Conservation (phyloP, 2,797 vertebrate genomes). For the Lateolabrax maculatus region DNA sequence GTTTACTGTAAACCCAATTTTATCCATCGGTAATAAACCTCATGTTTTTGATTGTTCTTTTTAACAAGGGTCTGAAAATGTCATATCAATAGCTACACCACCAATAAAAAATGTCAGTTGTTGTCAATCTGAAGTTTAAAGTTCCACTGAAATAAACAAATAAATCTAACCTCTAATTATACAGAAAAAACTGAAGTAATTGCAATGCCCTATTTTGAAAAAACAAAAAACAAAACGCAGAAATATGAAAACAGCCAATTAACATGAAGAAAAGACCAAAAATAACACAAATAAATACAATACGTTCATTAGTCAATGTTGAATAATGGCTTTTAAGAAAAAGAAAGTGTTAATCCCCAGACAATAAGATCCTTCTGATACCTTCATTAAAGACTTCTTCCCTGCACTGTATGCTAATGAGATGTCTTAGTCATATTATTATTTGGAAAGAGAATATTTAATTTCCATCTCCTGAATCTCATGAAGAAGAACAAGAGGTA, state of each 20-base stretch:
- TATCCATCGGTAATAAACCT: neutral
- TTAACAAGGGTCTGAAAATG: constrained; percentile 28
- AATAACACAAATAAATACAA: constrained; percentile 89
- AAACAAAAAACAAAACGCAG: constrained; percentile 72
- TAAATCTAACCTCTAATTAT: constrained; percentile 79
- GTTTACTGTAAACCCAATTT: constrained; percentile 12
- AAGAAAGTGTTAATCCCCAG: constrained; percentile 86
- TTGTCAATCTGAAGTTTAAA: constrained; percentile 76
- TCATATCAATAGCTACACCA: constrained; percentile 27
- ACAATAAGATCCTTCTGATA: constrained; percentile 88
- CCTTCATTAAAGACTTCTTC: constrained; percentile 87
- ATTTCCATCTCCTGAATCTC: constrained; percentile 73
- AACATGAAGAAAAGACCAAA: constrained; percentile 86
- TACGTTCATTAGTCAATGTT: constrained; percentile 87
- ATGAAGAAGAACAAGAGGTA: constrained; percentile 39
- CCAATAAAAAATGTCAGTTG: constrained; percentile 31
- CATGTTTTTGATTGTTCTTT: constrained; percentile 44
- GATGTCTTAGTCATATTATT: constrained; percentile 86
- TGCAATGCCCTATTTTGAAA: constrained; percentile 85
- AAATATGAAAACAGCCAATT: constrained; percentile 88
- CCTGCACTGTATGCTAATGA: constrained; percentile 85
- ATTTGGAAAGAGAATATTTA: constrained; percentile 81
- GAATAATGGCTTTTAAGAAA: constrained; percentile 88
- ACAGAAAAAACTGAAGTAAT: constrained; percentile 81
- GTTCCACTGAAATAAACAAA: constrained; percentile 76